Base-by-base conservation (phyloP, 64 coral and sea anemone genomes). In the Dendrophyllia cribrosa region DNA sequence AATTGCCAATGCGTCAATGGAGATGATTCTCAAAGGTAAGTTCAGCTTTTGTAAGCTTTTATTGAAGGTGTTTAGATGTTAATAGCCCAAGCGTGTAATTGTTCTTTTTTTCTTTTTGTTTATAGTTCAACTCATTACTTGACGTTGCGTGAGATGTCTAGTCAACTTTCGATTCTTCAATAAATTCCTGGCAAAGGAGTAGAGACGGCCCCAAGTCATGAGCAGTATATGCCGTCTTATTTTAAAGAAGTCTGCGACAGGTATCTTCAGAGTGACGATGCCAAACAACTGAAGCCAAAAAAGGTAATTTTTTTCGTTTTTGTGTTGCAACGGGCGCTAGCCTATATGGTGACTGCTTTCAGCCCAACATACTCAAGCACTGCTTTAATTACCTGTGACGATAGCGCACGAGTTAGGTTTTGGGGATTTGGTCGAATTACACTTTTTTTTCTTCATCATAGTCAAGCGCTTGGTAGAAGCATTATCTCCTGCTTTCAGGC, bases 231-330 rank as follows among this genome's bases (percentile, higher is more conserved):
- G 21, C 53, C 78, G 13, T 24, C 59, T 59, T 81, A 81, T 47
- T 81, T 81, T 23, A 81, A 81, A 51, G 78, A 81, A 23, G 51
- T 81, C 52, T 81, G 78, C 43, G 55, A 81, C 50, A 16, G 58
- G 58, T 81, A 81, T 59, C 10, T 63, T 17, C 53, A 3, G 14
- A 11, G 10, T n/a, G n/a, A 14, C n/a, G 53, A 81, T 49, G 78
- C 53, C 26, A 15, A 17, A 49, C n/a, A 63, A 58, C 52, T 81
- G 14, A 59, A 51, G 14, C 78, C 78, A 20, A 52, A 60, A 59
- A 63, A 60, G 78, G 78, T 81, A 81, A 19, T 1, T 78, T 7
- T 34, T 34, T 34, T 34, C 34, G 34, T 34, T 34, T 34, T 34
- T 34, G 34, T 34, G 2, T 34, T 34, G 34, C 34, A 34, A 34